Evolutionary conservation across 2,113 vertebrate species (phyloP), one percentile per base, ranked within the genome.

Genomic region (Parotia lawesii): DNA sequence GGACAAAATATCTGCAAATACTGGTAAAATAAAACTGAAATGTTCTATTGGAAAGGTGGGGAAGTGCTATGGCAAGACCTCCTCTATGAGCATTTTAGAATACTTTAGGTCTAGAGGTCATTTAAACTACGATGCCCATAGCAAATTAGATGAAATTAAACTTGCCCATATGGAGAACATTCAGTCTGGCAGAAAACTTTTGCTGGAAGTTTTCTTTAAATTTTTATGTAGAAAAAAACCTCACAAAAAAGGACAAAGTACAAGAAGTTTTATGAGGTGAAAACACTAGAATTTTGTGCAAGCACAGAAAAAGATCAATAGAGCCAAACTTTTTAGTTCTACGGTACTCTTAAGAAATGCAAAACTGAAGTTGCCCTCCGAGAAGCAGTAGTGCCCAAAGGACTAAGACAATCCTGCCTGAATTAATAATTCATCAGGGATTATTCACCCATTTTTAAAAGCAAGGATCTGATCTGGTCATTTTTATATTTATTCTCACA

Each of bases 401-500:
- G 76, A 80, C 11, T 56, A 81, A 86, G 1, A 89, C 42, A 79
- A 69, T 70, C 29, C 25, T 82, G 31, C 10, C 38, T 60, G 58
- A 78, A 85, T 93, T 69, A 91, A 91, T 89, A 91, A 91, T 89
- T 93, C 74, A 93, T 37, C 12, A 86, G 27, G 23, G 48, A 82
- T 61, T 85, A 72, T 81, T 78, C 61, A 86, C 51, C 16, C 21
- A 75, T 58, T 81, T 93, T 81, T 72, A 75, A 94, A 89, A 58
- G 16, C 4, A 24, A 72, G 78, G 48, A 42, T 64, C 53, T 71
- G 1, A 11, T 89, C 40, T 28, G 4, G 12, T 21, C 15, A 64
- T 62, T 74, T 90, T 80, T 67, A 48, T 21, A 57, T 79, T 91
- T 80, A 67, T 71, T 51, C 20, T 81, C 18, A 38, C 24, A 57